Conservation (phyloP, 2,797 vertebrate genomes). For the Muscicapa comitata region DNA sequence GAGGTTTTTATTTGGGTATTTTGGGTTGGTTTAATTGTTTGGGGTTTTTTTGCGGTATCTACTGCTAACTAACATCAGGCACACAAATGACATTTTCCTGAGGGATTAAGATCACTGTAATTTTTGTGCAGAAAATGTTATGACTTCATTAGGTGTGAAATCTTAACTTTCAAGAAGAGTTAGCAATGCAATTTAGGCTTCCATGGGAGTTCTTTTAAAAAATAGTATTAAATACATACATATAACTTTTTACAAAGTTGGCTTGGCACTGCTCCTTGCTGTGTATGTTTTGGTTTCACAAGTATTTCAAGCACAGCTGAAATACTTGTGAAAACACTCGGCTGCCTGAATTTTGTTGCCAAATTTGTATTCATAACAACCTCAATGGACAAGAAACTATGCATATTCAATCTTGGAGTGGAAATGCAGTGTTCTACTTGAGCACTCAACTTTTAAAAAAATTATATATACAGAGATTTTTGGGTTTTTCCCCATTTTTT, state of each 20-base stretch:
- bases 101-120: background rate
- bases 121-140: background rate
- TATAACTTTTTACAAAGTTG: background rate
- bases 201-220: rapidly evolving
- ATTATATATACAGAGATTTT: background rate
- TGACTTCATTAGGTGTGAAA: background rate
- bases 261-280: background rate
- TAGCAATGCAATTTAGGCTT: background rate
- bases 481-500: background rate
- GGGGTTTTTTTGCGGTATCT: background rate
- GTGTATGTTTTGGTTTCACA: constrained; percentile 37
- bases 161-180: background rate
- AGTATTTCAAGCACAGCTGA: constrained; percentile 52
- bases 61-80: background rate
- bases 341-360: constrained; percentile 25
- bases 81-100: background rate
- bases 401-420: background rate
- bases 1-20: background rate
- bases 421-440: constrained; percentile 5
- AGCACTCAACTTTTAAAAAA: constrained; percentile 30
- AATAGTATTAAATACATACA: background rate
- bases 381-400: constrained; percentile 20
- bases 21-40: background rate
- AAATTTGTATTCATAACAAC: constrained; percentile 47
- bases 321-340: background rate